Conservation (phyloP, 1,140 invertebrate genomes). For the Parasteatoda tepidariorum region DNA sequence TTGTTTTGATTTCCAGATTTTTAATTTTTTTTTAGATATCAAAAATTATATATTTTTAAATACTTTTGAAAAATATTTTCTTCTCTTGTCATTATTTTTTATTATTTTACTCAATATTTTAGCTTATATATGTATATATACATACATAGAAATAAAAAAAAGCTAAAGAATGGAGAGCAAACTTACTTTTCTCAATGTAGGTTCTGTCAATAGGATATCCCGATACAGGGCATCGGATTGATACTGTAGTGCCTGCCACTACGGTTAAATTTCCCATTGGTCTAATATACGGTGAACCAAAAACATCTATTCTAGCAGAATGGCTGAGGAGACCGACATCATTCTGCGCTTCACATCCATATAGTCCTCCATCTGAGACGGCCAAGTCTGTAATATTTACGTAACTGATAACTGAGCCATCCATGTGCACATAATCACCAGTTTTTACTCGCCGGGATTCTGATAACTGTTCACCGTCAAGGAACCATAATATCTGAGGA, state of each 20-base stretch:
- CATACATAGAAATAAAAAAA: too few relatives aligned
- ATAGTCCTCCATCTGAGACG: conserved; percentile 68
- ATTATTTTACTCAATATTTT: too few relatives aligned
- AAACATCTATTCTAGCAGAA: conserved; percentile 88
- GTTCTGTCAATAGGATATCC: conserved; percentile 91
- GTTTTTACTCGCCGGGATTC: conserved; percentile 62
- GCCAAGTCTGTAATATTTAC: conserved; percentile 64
- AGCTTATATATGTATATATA: too few relatives aligned
- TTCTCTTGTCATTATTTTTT: too few relatives aligned
- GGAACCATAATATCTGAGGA: conserved; percentile 63
- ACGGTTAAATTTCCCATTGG: conserved; percentile 92
- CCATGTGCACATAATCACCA: conserved; percentile 63
- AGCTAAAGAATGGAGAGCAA: too few relatives aligned
- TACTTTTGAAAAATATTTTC: too few relatives aligned
- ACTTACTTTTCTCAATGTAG: conserved; percentile 86
- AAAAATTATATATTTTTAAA: too few relatives aligned
- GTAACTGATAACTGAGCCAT: conserved; percentile 61
- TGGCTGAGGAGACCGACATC: conserved; percentile 91
- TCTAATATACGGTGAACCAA: conserved; percentile 88
- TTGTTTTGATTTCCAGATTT: too few relatives aligned
- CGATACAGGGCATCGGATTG: conserved; percentile 93
- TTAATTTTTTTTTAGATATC: too few relatives aligned
- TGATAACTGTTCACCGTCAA: conserved; percentile 62
- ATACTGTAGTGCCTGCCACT: conserved; percentile 84
- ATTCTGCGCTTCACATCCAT: conserved; percentile 90